Conservation (phyloP, 2,888 invertebrate species). For the Notodonta dromedarius region DNA sequence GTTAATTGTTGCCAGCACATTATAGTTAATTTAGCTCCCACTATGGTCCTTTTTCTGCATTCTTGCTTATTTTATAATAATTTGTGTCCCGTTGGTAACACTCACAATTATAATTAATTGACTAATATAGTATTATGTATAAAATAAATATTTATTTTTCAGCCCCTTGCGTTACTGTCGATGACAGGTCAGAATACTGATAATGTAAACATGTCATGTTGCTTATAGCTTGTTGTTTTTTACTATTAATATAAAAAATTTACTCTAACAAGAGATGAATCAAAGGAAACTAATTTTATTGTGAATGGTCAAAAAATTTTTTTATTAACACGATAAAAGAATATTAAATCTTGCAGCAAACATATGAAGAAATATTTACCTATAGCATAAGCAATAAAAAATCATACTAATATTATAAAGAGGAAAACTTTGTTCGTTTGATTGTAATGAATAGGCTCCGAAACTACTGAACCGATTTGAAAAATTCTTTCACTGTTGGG, state of each 20-base stretch:
- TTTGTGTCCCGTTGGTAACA: neutral
- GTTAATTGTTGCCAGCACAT: no score
- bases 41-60: neutral
- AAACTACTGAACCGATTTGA: no score
- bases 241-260: conserved; percentile 4
- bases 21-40: no score
- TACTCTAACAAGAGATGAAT: neutral
- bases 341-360: no score
- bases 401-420: no score
- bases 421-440: no score
- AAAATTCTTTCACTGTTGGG: no score
- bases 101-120: neutral
- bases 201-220: conserved; percentile 65
- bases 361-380: no score
- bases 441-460: no score
- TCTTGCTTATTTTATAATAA: neutral
- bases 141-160: conserved; percentile 70
- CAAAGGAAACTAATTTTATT: neutral
- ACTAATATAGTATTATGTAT: conserved; percentile 20
- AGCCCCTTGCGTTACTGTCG: conserved; percentile 71
- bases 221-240: conserved; percentile 61
- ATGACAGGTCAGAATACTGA: conserved; percentile 71
- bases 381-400: no score
- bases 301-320: neutral
- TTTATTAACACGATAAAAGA: neutral